Evolutionary conservation across 2,113 vertebrate species (phyloP).

Genomic region (Pipra filicauda): DNA sequence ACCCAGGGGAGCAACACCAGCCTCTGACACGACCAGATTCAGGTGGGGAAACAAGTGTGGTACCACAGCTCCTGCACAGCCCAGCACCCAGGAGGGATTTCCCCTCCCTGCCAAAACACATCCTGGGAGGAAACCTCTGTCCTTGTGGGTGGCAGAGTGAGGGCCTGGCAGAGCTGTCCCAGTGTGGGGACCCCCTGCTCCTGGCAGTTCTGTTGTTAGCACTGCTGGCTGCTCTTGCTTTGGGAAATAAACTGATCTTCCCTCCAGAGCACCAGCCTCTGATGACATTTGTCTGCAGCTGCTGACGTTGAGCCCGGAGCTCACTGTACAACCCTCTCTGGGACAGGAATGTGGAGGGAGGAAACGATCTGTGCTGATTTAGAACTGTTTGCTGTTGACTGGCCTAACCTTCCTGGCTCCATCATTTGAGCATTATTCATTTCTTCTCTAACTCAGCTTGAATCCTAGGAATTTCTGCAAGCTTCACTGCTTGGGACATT

Average conservation of each 20-base stretch:
- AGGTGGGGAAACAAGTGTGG: neutral
- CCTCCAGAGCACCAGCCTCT: neutral
- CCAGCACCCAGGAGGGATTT: neutral
- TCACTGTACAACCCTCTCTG: neutral
- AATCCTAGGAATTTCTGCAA: neutral
- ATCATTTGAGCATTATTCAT: neutral
- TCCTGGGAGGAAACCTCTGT: neutral
- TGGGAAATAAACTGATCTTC: neutral
- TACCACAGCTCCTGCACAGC: neutral
- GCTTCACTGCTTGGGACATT: neutral
- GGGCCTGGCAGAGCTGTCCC: neutral
- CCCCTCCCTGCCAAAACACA: neutral
- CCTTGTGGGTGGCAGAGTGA: neutral
- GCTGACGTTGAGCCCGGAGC: neutral
- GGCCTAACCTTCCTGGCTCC: neutral
- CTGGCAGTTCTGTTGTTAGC: neutral
- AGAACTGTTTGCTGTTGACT: neutral
- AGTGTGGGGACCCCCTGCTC: neutral
- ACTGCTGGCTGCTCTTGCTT: neutral
- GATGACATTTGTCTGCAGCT: neutral
- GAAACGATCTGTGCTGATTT: neutral
- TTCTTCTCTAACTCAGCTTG: neutral
- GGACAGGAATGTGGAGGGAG: neutral
- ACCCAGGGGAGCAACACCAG: neutral
- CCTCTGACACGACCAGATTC: neutral